Evolutionary conservation across 2,113 vertebrate genomes (phyloP), one percentile per base, ranked within the genome.

Genomic region (Eubucco bourcierii): DNA sequence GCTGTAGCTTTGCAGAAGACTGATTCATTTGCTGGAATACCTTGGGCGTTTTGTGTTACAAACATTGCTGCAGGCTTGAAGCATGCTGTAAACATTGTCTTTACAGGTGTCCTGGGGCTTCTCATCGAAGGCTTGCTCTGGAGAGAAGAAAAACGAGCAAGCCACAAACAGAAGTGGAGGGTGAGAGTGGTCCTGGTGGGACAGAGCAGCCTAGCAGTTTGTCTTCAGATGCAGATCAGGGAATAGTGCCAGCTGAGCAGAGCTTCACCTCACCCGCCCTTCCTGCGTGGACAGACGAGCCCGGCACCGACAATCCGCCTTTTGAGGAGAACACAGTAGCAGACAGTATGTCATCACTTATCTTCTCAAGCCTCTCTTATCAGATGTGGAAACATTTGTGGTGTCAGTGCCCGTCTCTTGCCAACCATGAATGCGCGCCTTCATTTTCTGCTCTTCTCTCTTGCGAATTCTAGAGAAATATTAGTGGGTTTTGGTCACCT

Each of bases 41-140:
- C 20, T 58, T 1, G 1, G 11, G 24, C 31, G 3, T 83, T 72
- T 56, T 72, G 16, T 79, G 31, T 53, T 78, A 6, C 70, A 20
- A 46, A 31, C 28, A 12, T 56, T 81, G 65, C 34, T 46, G 64
- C 34, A 33, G 39, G 28, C 81, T 70, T 93, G 92, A 89, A 86
- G 66, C 63, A 4, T 56, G 27, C 15, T 70, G 6, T 52, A 15
- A 60, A 29, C 4, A 2, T 88, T 92, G 66, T 87, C 55, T 93
- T 92, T 80, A 9, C 97, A 99, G 99, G 97, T 99, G 99, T 97
- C 98, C 98, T 29, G 99, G 99, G 93, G 99, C 98, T 83, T 98
- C 97, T 80, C 97, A 98, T 92, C 98, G 98, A 92, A 98, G 98
- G 97, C 97, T 93, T 58, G 98, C 93, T 44, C 93, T 98, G 90